phyloP scores from a whole-genome alignment of 2,888 invertebrate species.

The Apotomis turbidana region DNA sequence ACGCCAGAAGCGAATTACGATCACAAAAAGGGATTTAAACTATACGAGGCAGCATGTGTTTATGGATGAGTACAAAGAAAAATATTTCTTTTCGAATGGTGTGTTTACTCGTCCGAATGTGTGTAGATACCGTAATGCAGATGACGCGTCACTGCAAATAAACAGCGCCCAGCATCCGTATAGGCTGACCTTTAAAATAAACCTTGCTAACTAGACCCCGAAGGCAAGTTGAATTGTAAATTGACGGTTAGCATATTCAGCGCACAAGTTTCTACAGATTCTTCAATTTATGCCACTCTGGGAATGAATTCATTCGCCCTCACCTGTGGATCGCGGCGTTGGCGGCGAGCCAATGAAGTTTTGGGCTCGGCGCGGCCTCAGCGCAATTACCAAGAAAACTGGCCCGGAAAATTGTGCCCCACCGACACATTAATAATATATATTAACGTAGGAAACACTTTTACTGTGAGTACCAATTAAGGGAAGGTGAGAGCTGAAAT shows the following conservation, averaged over 20 bases:
- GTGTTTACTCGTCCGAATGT: too few species aligned
- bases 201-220: not conserved
- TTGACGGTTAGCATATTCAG: slow-evolving; percentile 20
- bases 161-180: too few species aligned
- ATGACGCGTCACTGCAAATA: not conserved
- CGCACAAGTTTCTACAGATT: slow-evolving; percentile 15
- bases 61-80: too few species aligned
- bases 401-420: slow-evolving; percentile 39
- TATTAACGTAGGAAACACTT: slow-evolving; percentile 32
- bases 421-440: slow-evolving; percentile 41
- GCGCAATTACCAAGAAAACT: slow-evolving; percentile 37
- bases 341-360: slow-evolving; percentile 47
- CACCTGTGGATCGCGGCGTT: slow-evolving; percentile 52
- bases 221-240: slow-evolving; percentile 18
- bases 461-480: slow-evolving; percentile 28
- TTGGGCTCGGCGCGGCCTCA: slow-evolving; percentile 25
- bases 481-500: slow-evolving; percentile 26
- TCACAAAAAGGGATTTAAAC: too few species aligned
- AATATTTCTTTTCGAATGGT: too few species aligned
- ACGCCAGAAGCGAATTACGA: too few species aligned
- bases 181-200: too few species aligned
- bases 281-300: slow-evolving; percentile 20
- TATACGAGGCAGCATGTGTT: too few species aligned
- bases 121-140: not conserved
- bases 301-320: slow-evolving; percentile 38